These are phyloP conservation scores for Mamestra configurata DNA, from an alignment of 1,140 invertebrate genomes.

Conservation along the genomic window DNA sequence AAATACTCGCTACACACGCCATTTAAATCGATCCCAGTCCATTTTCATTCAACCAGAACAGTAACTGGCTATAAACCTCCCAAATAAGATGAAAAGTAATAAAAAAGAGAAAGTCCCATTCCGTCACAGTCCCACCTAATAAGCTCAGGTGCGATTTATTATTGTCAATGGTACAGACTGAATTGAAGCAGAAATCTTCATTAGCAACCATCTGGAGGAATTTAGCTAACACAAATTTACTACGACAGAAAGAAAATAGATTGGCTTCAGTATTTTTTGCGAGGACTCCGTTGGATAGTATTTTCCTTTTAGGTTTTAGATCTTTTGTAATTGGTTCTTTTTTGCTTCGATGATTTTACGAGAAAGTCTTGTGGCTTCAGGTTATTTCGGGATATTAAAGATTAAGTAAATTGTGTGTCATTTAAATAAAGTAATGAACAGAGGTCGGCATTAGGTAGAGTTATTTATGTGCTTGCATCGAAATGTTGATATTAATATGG, in stretches of 20 bases:
- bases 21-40: not conserved
- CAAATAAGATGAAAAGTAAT: not conserved
- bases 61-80: not conserved
- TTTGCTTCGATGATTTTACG: not conserved
- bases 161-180: conserved; percentile 31
- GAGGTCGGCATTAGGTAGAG: too few species aligned
- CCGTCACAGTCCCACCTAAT: conserved; percentile 18
- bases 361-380: too few species aligned
- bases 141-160: conserved; percentile 41
- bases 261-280: conserved; percentile 13
- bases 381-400: too few species aligned
- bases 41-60: not conserved
- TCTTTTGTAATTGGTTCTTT: not conserved
- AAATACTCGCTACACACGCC: not conserved
- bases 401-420: too few species aligned
- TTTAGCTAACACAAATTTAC: conserved; percentile 34
- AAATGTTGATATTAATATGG: too few species aligned
- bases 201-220: conserved; percentile 26
- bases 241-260: conserved; percentile 14
- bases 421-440: too few species aligned
- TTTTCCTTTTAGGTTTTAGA: not conserved
- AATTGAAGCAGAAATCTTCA: conserved; percentile 47
- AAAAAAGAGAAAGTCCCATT: conserved; percentile 5
- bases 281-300: not conserved
- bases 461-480: too few species aligned